A percentile compares a stretch with the other conserved stretches of the same genome.
These are phyloP conservation scores for Amblyopsis hoosieri DNA, from an alignment of 2,797 vertebrate genomes.

Conservation along the genomic window DNA sequence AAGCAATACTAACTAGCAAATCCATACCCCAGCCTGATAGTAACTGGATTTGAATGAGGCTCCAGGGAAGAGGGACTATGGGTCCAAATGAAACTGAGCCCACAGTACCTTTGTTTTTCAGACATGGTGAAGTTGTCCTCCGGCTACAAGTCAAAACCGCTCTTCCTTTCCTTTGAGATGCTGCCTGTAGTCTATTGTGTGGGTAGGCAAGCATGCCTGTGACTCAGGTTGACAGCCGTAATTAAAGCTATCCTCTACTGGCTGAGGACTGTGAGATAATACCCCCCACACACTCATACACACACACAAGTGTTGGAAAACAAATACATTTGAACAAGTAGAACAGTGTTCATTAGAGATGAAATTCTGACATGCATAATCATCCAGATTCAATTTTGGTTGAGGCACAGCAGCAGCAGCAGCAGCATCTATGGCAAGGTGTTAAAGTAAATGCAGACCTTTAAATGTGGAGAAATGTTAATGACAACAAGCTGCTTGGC, in stretches of 20 bases:
- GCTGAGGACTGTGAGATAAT: conserved; percentile 66
- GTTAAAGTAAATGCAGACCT: neutral
- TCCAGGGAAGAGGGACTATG: conserved; percentile 43
- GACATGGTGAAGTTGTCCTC: conserved; percentile 56
- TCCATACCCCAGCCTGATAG: conserved; percentile 46
- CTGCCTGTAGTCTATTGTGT: conserved; percentile 62
- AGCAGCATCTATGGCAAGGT: too few species aligned
- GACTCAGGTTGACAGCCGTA: conserved; percentile 69
- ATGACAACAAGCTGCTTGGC: too few species aligned
- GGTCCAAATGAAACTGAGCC: conserved; percentile 58
- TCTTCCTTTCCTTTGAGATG: conserved; percentile 59
- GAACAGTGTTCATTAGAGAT: conserved; percentile 72
- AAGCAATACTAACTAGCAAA: conserved; percentile 43
- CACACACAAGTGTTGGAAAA: neutral
- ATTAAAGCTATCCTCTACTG: conserved; percentile 66
- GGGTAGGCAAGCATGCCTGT: conserved; percentile 54
- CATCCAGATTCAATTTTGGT: conserved; percentile 31
- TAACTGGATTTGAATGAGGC: conserved; percentile 60
- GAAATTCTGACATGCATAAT: conserved; percentile 47
- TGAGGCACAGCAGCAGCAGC: conserved; percentile 21
- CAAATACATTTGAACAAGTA: conserved; percentile 62
- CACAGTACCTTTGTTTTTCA: conserved; percentile 60
- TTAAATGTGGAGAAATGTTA: neutral
- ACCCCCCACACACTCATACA: neutral
- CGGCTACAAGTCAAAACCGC: conserved; percentile 48